A percentile compares a stretch with the other conserved stretches of the same genome.
phyloP scores from a whole-genome alignment of 2,888 invertebrate species.

The Chrysolina haemoptera region DNA sequence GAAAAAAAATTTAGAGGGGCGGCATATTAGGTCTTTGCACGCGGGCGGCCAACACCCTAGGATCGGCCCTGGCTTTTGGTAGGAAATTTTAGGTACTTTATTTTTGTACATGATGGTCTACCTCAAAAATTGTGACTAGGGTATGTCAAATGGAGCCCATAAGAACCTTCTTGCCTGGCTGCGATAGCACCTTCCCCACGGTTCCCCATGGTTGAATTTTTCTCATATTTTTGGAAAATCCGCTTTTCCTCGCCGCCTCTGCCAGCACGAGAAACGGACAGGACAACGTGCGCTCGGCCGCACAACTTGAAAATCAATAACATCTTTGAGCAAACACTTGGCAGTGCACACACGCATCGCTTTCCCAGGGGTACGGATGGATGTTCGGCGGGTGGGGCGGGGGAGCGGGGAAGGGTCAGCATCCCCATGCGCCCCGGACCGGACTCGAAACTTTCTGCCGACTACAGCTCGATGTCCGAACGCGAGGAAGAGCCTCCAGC shows the following conservation, averaged over 20 bases:
- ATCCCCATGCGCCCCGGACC: conserved; percentile 47
- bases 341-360: conserved; percentile 70
- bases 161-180: no score
- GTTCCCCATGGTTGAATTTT: not conserved
- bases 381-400: conserved; percentile 54
- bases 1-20: no score
- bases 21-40: no score
- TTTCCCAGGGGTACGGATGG: conserved; percentile 62
- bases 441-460: conserved; percentile 43
- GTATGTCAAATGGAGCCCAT: no score
- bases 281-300: conserved; percentile 58
- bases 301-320: conserved; percentile 70
- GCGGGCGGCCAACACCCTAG: no score
- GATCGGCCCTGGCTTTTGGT: no score
- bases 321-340: conserved; percentile 71
- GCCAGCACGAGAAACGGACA: conserved; percentile 59
- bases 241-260: conserved; percentile 53
- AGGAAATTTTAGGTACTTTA: no score
- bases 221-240: not conserved
- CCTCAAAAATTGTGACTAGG: no score
- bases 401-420: conserved; percentile 49
- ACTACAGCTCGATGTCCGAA: conserved; percentile 12
- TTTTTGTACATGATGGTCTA: no score
- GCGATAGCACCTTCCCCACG: no score
- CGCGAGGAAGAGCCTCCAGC: not conserved